Evolutionary conservation across 1,140 invertebrate genomes (phyloP), one percentile per base, ranked within the genome.

Genomic region (Saxidomus purpurata): DNA sequence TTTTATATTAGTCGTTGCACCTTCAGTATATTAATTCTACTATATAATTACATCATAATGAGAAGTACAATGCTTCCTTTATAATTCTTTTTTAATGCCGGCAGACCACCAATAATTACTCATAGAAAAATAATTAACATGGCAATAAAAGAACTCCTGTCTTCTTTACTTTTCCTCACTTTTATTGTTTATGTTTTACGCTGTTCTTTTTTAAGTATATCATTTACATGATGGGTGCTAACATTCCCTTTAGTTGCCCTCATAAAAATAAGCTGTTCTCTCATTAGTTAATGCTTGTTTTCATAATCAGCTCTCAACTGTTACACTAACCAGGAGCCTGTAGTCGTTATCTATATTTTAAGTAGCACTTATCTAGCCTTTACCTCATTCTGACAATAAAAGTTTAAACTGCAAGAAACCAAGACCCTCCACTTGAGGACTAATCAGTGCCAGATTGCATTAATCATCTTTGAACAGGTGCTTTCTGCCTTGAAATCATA

Each of bases 401-500:
- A 79, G 40, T 79, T 79, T 79, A 40, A 79, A 79, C 38, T 55
- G 47, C 34, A 36, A 55, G 76, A 55, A 79, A 79, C n/a, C 31
- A 25, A 79, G 49, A 79, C 49, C 47, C 55, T 31, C 43, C 47
- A 76, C 76, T 79, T 79, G 49, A 79, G 17, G n/a, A 22, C 31
- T 79, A 79, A 79, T 79, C 47, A 79, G 47, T 79, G 76, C 76
- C 76, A 79, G 76, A 55, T 79, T 52, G 76, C 15, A 49, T 79
- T 52, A 79, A 79, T 79, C 49, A 79, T 79, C 47, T 79, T 79
- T 52, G 55, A 79, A 79, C 76, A 79, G 76, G 76, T 79, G 76
- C 76, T 79, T 25, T 79, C 49, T 79, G 43, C 11, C 34, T 31
- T 34, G 6, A 34, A 79, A 79, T 52, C 19, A 36, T 34, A 79